phyloP scores from a whole-genome alignment of 2,113 vertebrate genomes.

The Neofelis nebulosa region DNA sequence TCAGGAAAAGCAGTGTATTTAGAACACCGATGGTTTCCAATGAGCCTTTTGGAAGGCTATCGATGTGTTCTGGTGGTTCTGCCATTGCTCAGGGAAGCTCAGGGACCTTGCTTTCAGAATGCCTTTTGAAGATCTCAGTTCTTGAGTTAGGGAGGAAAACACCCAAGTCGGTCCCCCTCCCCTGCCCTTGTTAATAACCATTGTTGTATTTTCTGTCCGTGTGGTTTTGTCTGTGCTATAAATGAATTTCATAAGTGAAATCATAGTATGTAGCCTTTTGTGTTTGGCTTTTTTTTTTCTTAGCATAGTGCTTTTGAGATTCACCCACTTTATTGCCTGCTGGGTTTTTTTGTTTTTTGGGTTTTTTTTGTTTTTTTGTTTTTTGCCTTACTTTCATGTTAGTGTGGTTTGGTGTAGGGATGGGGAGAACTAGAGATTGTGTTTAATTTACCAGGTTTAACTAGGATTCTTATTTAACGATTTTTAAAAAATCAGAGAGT shows the following conservation, averaged over 20 bases:
- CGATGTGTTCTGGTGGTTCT: neutral
- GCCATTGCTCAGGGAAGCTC: neutral
- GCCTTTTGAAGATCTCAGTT: neutral
- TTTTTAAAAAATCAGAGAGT: neutral
- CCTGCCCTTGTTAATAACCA: neutral
- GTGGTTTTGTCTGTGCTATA: neutral
- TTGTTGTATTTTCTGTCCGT: neutral
- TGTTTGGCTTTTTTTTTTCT: constrained; percentile 3
- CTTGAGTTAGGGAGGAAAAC: neutral
- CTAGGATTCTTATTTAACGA: neutral
- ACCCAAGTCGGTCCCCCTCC: neutral
- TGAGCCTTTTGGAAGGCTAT: neutral
- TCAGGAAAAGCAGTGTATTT: neutral
- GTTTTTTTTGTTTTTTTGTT: neutral
- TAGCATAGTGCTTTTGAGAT: neutral
- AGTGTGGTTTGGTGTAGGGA: neutral
- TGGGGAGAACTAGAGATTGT: neutral
- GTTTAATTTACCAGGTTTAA: neutral
- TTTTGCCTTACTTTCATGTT: neutral
- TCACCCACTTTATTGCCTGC: neutral
- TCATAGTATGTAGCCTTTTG: neutral
- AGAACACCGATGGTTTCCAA: neutral
- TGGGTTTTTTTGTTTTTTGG: neutral
- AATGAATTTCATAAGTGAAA: constrained; percentile 1
- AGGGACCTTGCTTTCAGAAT: neutral